Percentiles rank a stretch among this genome's conserved stretches.
Conservation (phyloP, 2,113 vertebrate genomes). For the Rhineura floridana region DNA sequence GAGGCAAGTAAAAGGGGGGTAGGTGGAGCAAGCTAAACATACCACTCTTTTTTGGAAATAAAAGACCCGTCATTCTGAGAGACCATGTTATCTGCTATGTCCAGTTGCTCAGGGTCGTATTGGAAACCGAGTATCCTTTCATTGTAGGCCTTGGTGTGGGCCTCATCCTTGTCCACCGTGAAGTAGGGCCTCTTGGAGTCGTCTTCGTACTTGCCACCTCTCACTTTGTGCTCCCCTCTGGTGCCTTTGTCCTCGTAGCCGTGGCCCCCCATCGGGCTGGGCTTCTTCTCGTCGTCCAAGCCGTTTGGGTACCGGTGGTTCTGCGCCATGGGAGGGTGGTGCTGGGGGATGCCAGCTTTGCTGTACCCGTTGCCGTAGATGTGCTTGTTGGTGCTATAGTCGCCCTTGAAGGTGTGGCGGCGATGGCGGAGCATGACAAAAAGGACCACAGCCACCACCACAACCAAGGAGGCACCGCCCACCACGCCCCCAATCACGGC, state of each 20-base stretch:
- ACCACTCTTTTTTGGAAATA: constrained; percentile 99
- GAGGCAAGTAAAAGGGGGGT: constrained; percentile 37
- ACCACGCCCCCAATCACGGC: constrained; percentile 90
- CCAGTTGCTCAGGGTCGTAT: constrained; percentile 91
- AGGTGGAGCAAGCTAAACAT: constrained; percentile 82
- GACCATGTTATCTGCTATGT: constrained; percentile 96
- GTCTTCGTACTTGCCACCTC: constrained; percentile 83
- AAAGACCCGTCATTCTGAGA: constrained; percentile 98
- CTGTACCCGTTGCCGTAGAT: constrained; percentile 97
- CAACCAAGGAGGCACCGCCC: constrained; percentile 87
- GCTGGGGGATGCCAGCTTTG: constrained; percentile 88
- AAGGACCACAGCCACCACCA: constrained; percentile 83
- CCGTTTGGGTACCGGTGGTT: constrained; percentile 95
- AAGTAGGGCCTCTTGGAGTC: constrained; percentile 97
- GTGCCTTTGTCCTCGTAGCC: constrained; percentile 80
- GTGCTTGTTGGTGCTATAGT: constrained; percentile 99
- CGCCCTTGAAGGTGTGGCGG: constrained; percentile 98
- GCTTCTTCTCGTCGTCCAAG: constrained; percentile 96
- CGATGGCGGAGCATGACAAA: constrained; percentile 91
- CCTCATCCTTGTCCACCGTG: constrained; percentile 93
- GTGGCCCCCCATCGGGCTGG: constrained; percentile 82
- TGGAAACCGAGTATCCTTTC: constrained; percentile 95
- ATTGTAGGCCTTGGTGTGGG: constrained; percentile 86
- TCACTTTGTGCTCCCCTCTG: constrained; percentile 79
- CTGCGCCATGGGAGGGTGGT: constrained; percentile 89